Base-by-base conservation (phyloP, 2,113 vertebrate species). In the Clarias gariepinus region DNA sequence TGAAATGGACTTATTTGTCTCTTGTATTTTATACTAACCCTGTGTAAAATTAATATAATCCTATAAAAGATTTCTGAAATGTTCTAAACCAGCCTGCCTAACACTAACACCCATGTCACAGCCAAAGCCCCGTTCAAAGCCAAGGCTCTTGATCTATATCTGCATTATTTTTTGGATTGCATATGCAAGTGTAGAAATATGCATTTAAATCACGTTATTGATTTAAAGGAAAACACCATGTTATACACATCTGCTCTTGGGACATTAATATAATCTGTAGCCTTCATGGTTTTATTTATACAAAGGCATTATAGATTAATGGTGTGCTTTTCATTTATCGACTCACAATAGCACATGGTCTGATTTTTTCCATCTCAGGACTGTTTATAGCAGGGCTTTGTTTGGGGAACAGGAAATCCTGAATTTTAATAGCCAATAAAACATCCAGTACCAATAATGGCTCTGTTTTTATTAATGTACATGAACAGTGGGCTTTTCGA, bases 371-470 rank as follows among this genome's bases (percentile, higher is more conserved):
- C 64, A 83, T 73, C 53, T 83, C 52, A 41, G 66, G 18, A 69
- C 12, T 73, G 3, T n/a, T 60, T 41, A 28, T 18, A 74, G 68
- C 18, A 30, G 53, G 53, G 30, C 52, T 57, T 84, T 84, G 33
- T 84, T 84, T 57, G 55, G 12, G 82, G 66, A 57, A 58, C 3
- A 2, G 82, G 82, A 60, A 84, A 60, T 60, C 57, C 30, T 21
- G 33, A 57, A 33, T 47, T 84, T 58, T 60, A 73, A 57, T 18
- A 55, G 53, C 60, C 68, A 83, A n/a, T 84, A 41, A 73, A 74
- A 60, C 53, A 58, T 25, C 33, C 55, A 25, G 25, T 28, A 30
- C 53, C 25, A 73, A 60, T 53, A 52, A 82, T 47, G 15, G 23
- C 60, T 82, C 33, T 64, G 80, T 5, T 18, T n/a, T 84, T 53